Percentiles rank a stretch among this genome's conserved stretches.
Evolutionary conservation across 2,113 vertebrate genomes (phyloP).

Genomic region (Phycodurus eques): DNA sequence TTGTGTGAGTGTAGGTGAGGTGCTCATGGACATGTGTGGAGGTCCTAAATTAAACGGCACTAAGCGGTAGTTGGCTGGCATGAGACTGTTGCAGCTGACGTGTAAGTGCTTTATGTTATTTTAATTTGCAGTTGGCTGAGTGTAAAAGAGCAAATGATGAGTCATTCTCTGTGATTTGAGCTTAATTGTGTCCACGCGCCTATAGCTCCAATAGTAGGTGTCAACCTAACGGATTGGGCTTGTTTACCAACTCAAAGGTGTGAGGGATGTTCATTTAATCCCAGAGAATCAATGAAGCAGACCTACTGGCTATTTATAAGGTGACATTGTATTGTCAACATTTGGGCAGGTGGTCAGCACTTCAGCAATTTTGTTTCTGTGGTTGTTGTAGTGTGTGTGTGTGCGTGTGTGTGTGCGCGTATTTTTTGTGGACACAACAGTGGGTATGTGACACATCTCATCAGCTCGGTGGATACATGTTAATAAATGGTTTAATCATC

Average conservation of each 20-base stretch:
- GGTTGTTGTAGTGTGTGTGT: background rate
- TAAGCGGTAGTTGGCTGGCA: constrained; percentile 51
- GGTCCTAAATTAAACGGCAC: constrained; percentile 58
- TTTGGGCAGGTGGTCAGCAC: constrained; percentile 50
- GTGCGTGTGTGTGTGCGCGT: background rate
- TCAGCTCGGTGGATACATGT: constrained; percentile 55
- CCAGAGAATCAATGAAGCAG: background rate
- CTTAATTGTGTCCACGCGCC: constrained; percentile 53
- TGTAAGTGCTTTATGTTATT: constrained; percentile 60
- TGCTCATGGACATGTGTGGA: constrained; percentile 5
- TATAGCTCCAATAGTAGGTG: background rate
- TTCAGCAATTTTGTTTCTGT: background rate
- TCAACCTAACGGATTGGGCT: constrained; percentile 41
- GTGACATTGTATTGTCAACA: constrained; percentile 37
- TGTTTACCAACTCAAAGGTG: constrained; percentile 60
- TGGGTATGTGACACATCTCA: constrained; percentile 50
- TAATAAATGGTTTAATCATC: constrained; percentile 73
- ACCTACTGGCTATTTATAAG: constrained; percentile 10
- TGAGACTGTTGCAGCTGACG: constrained; percentile 41
- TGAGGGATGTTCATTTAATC: constrained; percentile 44
- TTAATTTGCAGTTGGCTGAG: constrained; percentile 45
- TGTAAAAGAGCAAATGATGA: constrained; percentile 62
- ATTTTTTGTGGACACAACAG: constrained; percentile 36
- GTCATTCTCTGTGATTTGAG: constrained; percentile 54
- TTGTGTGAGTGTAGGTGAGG: constrained; percentile 26